phyloP scores from a whole-genome alignment of 2,797 vertebrate genomes.

The Sandelia bainsii region DNA sequence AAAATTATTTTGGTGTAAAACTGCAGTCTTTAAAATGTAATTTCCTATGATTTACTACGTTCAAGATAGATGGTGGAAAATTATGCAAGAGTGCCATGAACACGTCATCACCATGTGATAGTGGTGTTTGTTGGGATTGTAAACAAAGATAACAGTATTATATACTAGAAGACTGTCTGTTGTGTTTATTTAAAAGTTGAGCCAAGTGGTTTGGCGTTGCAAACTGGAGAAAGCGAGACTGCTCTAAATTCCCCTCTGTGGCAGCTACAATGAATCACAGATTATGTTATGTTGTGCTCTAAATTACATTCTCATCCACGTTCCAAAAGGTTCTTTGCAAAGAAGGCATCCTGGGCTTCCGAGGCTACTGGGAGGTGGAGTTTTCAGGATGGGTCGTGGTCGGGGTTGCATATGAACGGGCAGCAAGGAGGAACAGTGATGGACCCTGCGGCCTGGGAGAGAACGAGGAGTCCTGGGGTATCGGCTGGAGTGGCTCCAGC shows the following conservation, averaged over 20 bases:
- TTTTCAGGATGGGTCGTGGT: slow-evolving; percentile 74
- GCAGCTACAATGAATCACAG: slow-evolving; percentile 37
- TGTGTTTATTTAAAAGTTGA: slow-evolving; percentile 49
- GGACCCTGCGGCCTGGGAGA: slow-evolving; percentile 77
- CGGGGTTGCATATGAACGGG: slow-evolving; percentile 63
- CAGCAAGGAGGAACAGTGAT: slow-evolving; percentile 67
- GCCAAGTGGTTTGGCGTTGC: slow-evolving; percentile 22
- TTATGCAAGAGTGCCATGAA: neutral
- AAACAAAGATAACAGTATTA: slow-evolving; percentile 10
- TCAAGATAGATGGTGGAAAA: slow-evolving; percentile 5
- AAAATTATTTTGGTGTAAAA: neutral
- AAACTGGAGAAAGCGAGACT: slow-evolving; percentile 4
- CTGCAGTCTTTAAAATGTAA: neutral
- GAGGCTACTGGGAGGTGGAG: slow-evolving; percentile 79
- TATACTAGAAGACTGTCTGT: slow-evolving; percentile 7
- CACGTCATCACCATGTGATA: slow-evolving; percentile 2
- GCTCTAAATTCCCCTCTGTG: neutral
- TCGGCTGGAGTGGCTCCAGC: slow-evolving; percentile 76
- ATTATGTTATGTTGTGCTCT: slow-evolving; percentile 15
- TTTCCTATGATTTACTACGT: neutral
- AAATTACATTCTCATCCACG: slow-evolving; percentile 11
- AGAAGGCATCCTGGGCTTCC: slow-evolving; percentile 72
- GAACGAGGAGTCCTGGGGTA: slow-evolving; percentile 80
- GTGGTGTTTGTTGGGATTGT: slow-evolving; percentile 20
- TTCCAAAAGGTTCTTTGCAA: slow-evolving; percentile 76